Base-by-base conservation (phyloP, 2,888 invertebrate genomes). In the Heliconius erato region DNA sequence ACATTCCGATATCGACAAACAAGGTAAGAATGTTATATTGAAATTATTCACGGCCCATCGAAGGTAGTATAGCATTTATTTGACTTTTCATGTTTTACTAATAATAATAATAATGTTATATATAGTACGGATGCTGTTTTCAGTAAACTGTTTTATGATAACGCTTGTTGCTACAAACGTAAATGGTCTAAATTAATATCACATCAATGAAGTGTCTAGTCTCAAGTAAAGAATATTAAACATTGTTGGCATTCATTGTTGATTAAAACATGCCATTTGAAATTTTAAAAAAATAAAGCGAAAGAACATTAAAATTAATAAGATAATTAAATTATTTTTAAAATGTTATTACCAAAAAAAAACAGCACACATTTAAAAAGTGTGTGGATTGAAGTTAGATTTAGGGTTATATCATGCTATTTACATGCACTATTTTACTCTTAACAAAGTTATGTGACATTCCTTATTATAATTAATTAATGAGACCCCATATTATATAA, bases 21-120 rank as follows among this genome's bases (percentile, higher is more conserved):
- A 40, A 96, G 96, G 96, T 96, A 95, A 96, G 96, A 92, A 74
- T 78, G 67, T 44, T 82, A 67, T 90, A 91, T 92, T 91, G 91
- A 91, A 91, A 90, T 68, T 78, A 89, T 94, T 92, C 49, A 78
- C 67, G 91, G 91, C 89, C 89, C 90, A 91, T 91, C 89, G 91
- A 94, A 96, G 96, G 96, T 96, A 96, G 96, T 96, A 96, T 96
- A 95, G 95, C 95, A 96, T 96, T 96, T 96, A 96, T 96, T 96
- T 96, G 96, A 96, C 96, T 96, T 94, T 90, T 88, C 87, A 83
- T 80, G 76, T 86, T 88, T 84, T 80, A 82, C 79, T 79, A 82
- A 82, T 84, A 81, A 77, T 78, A 63, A 81, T 84, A 76, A 71
- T 81, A 63, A 63, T 81, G 65, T 77, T 83, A 72, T 35, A 81